Percentiles rank a stretch among this genome's conserved stretches.
Conservation (phyloP, 2,113 vertebrate genomes). For the Pholis gunnellus region DNA sequence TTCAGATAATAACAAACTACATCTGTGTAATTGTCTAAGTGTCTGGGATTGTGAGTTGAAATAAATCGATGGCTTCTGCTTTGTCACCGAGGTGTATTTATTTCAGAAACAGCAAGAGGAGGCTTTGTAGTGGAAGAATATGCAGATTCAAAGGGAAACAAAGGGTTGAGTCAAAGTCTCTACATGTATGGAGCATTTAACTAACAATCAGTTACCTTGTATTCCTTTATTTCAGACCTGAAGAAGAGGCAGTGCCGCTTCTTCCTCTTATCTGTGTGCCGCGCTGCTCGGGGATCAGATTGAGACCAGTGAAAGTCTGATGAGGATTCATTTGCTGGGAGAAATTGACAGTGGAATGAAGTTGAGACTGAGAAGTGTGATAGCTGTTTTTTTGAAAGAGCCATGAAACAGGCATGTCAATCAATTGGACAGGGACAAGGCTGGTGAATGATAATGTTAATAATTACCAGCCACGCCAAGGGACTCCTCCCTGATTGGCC, state of each 20-base stretch:
- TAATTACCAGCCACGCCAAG: constrained; percentile 74
- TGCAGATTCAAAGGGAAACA: constrained; percentile 42
- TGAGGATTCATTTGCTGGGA: constrained; percentile 63
- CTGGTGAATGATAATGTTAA: constrained; percentile 75
- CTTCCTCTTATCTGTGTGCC: constrained; percentile 12
- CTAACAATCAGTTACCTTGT: constrained; percentile 47
- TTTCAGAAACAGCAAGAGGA: constrained; percentile 32
- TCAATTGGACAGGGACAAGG: constrained; percentile 76
- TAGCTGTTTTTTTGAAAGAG: constrained; percentile 44
- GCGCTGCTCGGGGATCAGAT: constrained; percentile 43
- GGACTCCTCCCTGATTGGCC: constrained; percentile 71
- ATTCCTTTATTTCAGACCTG: constrained; percentile 23
- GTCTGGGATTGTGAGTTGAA: constrained; percentile 46
- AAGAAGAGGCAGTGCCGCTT: neutral
- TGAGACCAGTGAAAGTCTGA: constrained; percentile 53
- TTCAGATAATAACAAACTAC: constrained; percentile 33
- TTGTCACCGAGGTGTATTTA: constrained; percentile 53
- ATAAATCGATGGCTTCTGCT: constrained; percentile 53
- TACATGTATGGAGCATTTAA: constrained; percentile 40
- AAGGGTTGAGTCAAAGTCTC: constrained; percentile 27
- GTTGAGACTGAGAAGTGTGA: constrained; percentile 21
- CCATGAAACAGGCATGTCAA: constrained; percentile 78
- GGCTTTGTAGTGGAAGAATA: constrained; percentile 55
- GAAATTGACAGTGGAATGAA: constrained; percentile 25
- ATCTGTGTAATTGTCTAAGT: constrained; percentile 48